Percentiles rank a stretch among this genome's conserved stretches.
Conservation (phyloP, 2,797 vertebrate genomes). For the Urophycis tenuis region DNA sequence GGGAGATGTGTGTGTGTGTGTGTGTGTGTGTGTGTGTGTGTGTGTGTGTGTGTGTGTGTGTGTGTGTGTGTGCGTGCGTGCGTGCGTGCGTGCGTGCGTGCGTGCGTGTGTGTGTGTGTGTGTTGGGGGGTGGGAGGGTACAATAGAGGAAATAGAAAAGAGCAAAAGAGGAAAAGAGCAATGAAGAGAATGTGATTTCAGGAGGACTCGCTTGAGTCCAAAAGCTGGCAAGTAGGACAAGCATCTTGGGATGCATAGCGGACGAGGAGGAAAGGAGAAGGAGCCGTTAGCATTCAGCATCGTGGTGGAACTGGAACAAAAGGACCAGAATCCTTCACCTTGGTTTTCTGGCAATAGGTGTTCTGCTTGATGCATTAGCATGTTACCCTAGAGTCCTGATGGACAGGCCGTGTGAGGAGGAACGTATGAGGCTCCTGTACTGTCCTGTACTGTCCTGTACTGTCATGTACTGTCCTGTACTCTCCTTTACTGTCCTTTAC, state of each 20-base stretch:
- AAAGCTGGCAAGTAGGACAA: constrained; percentile 10
- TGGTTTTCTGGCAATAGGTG: background rate
- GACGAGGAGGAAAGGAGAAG: background rate
- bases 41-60: too few species aligned
- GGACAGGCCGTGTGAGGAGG: too few species aligned
- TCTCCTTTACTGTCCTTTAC: too few species aligned
- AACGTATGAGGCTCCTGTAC: too few species aligned
- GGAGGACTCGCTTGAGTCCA: constrained; percentile 28
- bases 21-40: too few species aligned
- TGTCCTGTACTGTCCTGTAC: too few species aligned
- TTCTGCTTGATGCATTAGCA: background rate
- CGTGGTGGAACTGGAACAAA: background rate
- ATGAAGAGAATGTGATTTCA: constrained; percentile 16
- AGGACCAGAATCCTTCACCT: background rate
- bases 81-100: too few species aligned
- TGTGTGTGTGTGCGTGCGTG: too few species aligned
- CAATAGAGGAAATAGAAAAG: constrained; percentile 42
- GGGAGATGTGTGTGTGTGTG: constrained; percentile 42
- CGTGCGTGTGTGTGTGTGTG: too few species aligned
- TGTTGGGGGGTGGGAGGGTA: constrained; percentile 1
- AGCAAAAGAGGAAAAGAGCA: constrained; percentile 47
- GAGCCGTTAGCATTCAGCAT: background rate
- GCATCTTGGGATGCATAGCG: background rate
- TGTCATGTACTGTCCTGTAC: too few species aligned
- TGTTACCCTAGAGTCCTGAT: background rate